phyloP scores from a whole-genome alignment of 2,888 invertebrate genomes.

The Onthophagus sagittarius region DNA sequence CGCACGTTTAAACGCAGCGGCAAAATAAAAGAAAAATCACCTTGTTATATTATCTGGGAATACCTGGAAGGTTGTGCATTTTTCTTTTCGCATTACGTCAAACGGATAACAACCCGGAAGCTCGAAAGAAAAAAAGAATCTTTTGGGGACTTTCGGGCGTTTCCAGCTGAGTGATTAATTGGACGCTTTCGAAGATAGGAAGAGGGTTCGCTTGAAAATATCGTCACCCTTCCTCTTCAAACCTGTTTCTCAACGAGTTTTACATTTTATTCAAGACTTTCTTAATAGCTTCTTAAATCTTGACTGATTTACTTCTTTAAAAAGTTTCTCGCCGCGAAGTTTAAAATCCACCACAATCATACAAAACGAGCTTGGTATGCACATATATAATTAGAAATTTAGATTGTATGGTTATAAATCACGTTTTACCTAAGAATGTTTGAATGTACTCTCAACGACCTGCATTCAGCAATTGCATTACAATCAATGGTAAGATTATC shows the following conservation, averaged over 20 bases:
- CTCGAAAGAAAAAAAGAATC: background rate
- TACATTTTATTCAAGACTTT: background rate
- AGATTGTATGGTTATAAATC: too few relatives aligned
- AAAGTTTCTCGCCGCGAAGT: background rate
- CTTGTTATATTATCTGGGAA: background rate
- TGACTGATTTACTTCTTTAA: background rate
- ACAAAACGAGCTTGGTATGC: background rate
- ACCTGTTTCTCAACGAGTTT: background rate
- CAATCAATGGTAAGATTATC: too few relatives aligned
- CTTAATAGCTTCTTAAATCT: background rate
- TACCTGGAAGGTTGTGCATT: background rate
- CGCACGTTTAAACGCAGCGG: background rate
- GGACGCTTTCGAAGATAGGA: background rate
- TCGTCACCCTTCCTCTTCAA: background rate
- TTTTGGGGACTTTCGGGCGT: background rate
- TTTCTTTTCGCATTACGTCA: background rate
- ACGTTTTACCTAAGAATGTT: too few relatives aligned
- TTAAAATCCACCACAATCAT: background rate
- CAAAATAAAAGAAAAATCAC: background rate
- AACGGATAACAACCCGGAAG: background rate
- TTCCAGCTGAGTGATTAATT: background rate
- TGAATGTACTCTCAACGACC: too few relatives aligned
- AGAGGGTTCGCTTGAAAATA: background rate
- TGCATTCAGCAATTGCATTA: too few relatives aligned
- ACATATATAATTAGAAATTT: too few relatives aligned